A percentile compares a stretch with the other conserved stretches of the same genome.
These are phyloP conservation scores for Chrysocyon brachyurus DNA, from an alignment of 2,797 vertebrate species.

Conservation along the genomic window DNA sequence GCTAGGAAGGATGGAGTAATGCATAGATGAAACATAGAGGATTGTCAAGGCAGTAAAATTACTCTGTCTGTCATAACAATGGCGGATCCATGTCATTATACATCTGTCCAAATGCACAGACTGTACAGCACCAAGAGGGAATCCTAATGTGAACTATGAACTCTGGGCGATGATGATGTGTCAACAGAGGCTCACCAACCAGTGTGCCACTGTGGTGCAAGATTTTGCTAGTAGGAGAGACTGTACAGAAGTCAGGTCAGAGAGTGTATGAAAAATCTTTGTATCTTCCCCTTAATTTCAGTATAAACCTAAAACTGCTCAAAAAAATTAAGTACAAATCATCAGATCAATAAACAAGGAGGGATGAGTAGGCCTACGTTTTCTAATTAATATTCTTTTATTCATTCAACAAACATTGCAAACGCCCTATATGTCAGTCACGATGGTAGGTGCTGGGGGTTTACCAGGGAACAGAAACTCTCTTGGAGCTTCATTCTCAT, in stretches of 20 bases:
- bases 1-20: not conserved
- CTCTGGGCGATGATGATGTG: not conserved
- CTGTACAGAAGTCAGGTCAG: not conserved
- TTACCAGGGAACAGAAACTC: not conserved
- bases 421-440: not conserved
- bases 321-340: not conserved
- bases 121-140: not conserved
- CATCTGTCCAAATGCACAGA: not conserved
- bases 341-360: not conserved
- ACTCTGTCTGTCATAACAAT: not conserved
- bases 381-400: not conserved
- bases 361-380: not conserved
- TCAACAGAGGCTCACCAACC: not conserved
- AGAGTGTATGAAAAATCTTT: not conserved
- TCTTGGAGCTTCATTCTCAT: not conserved
- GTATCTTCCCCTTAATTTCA: not conserved
- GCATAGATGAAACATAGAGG: not conserved
- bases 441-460: not conserved
- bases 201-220: too few species aligned
- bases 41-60: not conserved
- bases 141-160: not conserved
- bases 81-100: not conserved
- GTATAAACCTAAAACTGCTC: not conserved
- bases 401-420: not conserved
- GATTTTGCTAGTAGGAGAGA: not conserved